These are phyloP conservation scores for Drosophila sordidula DNA, from an alignment of 2,888 invertebrate species.

Conservation along the genomic window DNA sequence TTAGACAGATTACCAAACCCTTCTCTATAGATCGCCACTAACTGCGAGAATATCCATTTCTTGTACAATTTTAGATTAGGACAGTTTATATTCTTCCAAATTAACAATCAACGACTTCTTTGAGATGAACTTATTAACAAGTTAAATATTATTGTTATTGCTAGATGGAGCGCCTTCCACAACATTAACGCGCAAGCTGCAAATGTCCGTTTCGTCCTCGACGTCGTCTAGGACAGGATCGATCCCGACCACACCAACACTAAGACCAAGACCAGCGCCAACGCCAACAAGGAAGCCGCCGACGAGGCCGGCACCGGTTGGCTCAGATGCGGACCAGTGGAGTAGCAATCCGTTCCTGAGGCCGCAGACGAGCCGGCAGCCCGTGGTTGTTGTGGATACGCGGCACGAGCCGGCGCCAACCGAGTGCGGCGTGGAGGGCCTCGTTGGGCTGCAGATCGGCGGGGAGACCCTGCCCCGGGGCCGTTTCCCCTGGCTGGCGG, in stretches of 20 bases:
- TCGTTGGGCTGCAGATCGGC: constrained; percentile 58
- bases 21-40: no score
- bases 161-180: constrained; percentile 40
- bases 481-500: constrained; percentile 78
- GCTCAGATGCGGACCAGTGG: neutral
- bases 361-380: neutral
- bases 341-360: constrained; percentile 30
- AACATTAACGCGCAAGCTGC: constrained; percentile 29
- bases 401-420: neutral
- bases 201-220: constrained; percentile 29
- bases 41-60: no score
- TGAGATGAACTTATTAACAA: no score
- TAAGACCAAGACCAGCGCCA: neutral
- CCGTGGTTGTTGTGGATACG: constrained; percentile 15
- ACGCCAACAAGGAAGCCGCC: neutral
- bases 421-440: constrained; percentile 71
- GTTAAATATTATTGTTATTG: neutral
- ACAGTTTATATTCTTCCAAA: neutral
- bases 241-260: neutral
- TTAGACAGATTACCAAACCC: no score
- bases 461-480: constrained; percentile 71
- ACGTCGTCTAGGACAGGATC: neutral
- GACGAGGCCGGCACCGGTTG: neutral
- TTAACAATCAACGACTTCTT: no score
- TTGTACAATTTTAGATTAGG: no score